Evolutionary conservation across 2,888 invertebrate species (phyloP).

Genomic region (Dryobota labecula): DNA sequence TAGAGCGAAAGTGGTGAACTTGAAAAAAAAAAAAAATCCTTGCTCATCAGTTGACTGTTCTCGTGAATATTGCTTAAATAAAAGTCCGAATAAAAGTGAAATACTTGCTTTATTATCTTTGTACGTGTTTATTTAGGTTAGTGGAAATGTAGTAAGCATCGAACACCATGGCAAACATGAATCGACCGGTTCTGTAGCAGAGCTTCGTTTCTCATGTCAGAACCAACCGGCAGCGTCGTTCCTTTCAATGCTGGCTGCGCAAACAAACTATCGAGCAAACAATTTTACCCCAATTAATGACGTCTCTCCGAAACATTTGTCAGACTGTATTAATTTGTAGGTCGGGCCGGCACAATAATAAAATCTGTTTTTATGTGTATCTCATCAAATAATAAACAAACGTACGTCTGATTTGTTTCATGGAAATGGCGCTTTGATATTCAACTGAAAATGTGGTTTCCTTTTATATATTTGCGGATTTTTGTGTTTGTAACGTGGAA

Average conservation of each 20-base stretch:
- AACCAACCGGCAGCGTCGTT: slow-evolving; percentile 49
- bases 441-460: slow-evolving; percentile 2
- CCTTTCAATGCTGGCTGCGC: slow-evolving; percentile 53
- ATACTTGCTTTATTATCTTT: slow-evolving; percentile 29
- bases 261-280: slow-evolving; percentile 63
- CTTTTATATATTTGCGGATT: slow-evolving; percentile 3
- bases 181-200: slow-evolving; percentile 39
- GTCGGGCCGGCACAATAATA: slow-evolving; percentile 22
- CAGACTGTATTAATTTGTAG: slow-evolving; percentile 44
- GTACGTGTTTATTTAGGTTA: slow-evolving; percentile 61
- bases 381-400: slow-evolving; percentile 38
- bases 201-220: slow-evolving; percentile 61
- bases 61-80: slow-evolving; percentile 25
- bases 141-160: slow-evolving; percentile 48
- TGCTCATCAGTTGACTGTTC: background rate
- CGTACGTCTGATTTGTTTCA: slow-evolving; percentile 31
- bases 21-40: slow-evolving; percentile 7
- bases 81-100: slow-evolving; percentile 30
- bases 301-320: slow-evolving; percentile 49
- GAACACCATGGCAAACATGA: slow-evolving; percentile 51
- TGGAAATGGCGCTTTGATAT: slow-evolving; percentile 20
- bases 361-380: slow-evolving; percentile 45
- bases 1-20: slow-evolving; percentile 15
- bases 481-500: background rate
- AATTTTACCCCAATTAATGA: slow-evolving; percentile 68